Evolutionary conservation across 2,888 invertebrate genomes (phyloP), one percentile per base, ranked within the genome.

Genomic region (Chrysolina americana): DNA sequence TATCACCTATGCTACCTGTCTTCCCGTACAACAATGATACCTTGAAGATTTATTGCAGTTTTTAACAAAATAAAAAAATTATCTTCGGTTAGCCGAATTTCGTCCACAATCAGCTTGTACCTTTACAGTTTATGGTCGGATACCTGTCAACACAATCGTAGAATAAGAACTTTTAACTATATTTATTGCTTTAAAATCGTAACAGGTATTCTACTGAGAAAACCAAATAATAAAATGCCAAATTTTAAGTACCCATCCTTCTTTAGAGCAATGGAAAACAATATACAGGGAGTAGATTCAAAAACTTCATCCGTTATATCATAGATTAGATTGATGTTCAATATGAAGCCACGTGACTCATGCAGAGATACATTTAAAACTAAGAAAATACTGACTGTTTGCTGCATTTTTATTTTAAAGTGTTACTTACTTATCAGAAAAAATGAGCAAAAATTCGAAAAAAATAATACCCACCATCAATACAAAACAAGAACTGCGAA

Each of bases 21-120:
- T 65, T 48, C 65, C 44, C 64, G 68, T 68, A 47, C 65, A 28
- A 41, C 68, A 68, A 36, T 59, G 10, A 36, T 15, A 59, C 59
- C n/a, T 48, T 41, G 3, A 64, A 56, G 72, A 76, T 79, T 78
- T 78, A 76, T 73, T 74, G 73, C 70, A 76, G 71, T 73, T 65
- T 78, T 77, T 71, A 63, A 53, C 47, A 44, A 68, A 64, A 80
- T 71, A 77, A 80, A 80, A 79, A 79, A 83, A 83, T 81, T 82
- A 79, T 79, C 81, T 78, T 72, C 78, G 82, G 83, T 82, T 80
- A 80, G 79, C 80, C 81, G 73, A 79, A 76, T 41, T 68, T 71
- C 56, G 15, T 21, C 59, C 62, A 71, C 66, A 71, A 71, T 28
- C 59, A 71, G 65, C 71, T 76, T 75, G 71, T 76, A 80, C 79